Evolutionary conservation across 2,797 vertebrate species (phyloP), one percentile per base, ranked within the genome.

Genomic region (Gymnoscopelus microlampas): DNA sequence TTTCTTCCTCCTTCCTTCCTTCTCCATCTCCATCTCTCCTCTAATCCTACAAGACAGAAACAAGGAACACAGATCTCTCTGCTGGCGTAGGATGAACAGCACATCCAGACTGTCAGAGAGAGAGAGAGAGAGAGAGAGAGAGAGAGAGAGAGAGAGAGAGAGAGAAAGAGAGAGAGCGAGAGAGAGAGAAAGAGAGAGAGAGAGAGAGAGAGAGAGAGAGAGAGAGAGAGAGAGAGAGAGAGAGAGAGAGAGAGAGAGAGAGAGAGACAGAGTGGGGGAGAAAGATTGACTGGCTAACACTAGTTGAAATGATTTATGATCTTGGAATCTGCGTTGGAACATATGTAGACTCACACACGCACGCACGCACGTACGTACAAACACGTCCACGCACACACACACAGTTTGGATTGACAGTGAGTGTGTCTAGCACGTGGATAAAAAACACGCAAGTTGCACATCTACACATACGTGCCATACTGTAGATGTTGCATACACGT

Each of bases 251-350:
- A 14, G 19, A n/a, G 26, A 35, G 50, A 53, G 62, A 39, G 47
- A 51, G 47, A 63, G 61, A 51, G 68, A 29, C 54, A 13, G 53
- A 65, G 66, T 60, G 78, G 73, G 61, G 74, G 79, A 86, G 62
- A 78, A 75, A 86, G 82, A 90, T 87, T 87, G 88, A 90, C 84
- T 92, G 86, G 80, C 87, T 84, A 88, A 85, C 87, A 86, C 87
- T 74, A 81, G 89, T 86, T 84, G 85, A 89, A 81, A 88, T 91
- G 89, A 92, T 90, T 92, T 89, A 92, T 89, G 89, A 87, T 84
- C 84, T 79, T 92, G 91, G 87, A 90, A 84, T 89, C 89, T 80
- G 84, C 85, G 77, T 83, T 87, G 83, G 88, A 90, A 89, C 89
- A 90, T 83, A 89, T 92, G 89, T 87, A 91, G 87, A 91, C 87